These are phyloP conservation scores for Gnathonemus echidnorhynchus DNA, from an alignment of 2,113 vertebrate genomes.

Conservation along the genomic window DNA sequence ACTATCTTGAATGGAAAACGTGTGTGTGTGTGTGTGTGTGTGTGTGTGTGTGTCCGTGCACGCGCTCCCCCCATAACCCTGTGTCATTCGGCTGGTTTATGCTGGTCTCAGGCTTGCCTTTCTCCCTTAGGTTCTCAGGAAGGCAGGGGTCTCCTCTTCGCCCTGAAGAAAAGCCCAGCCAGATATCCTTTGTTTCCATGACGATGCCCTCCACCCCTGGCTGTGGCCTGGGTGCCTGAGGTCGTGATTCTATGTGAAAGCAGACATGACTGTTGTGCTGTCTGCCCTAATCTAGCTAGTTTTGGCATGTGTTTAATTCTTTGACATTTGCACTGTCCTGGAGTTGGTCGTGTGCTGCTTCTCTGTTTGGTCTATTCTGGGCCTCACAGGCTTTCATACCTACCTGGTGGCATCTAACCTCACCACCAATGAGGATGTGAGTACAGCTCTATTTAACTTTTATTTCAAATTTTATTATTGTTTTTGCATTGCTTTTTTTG, in stretches of 20 bases:
- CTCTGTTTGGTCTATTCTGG: conserved; percentile 95
- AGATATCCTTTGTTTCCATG: conserved; percentile 83
- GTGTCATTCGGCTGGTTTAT: neutral
- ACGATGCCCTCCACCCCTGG: neutral
- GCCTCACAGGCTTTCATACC: conserved; percentile 97
- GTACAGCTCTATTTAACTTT: conserved; percentile 42
- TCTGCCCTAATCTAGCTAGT: neutral
- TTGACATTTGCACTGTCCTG: conserved; percentile 62
- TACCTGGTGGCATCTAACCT: conserved; percentile 93
- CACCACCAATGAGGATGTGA: conserved; percentile 95
- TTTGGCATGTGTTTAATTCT: neutral
- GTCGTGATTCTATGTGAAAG: neutral
- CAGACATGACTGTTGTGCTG: neutral
- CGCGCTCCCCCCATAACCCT: neutral
- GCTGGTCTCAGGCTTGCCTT: neutral
- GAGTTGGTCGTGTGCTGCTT: conserved; percentile 95
- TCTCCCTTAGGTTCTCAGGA: conserved; percentile 71
- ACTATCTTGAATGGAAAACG: neutral
- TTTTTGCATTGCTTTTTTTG: neutral
- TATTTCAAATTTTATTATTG: neutral
- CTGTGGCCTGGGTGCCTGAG: neutral
- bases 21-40: neutral
- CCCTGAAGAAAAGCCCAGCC: conserved; percentile 82
- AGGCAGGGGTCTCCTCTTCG: conserved; percentile 63
- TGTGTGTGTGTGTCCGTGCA: no score